Evolutionary conservation across 2,797 vertebrate genomes (phyloP).

Genomic region (Megaceryle alcyon): DNA sequence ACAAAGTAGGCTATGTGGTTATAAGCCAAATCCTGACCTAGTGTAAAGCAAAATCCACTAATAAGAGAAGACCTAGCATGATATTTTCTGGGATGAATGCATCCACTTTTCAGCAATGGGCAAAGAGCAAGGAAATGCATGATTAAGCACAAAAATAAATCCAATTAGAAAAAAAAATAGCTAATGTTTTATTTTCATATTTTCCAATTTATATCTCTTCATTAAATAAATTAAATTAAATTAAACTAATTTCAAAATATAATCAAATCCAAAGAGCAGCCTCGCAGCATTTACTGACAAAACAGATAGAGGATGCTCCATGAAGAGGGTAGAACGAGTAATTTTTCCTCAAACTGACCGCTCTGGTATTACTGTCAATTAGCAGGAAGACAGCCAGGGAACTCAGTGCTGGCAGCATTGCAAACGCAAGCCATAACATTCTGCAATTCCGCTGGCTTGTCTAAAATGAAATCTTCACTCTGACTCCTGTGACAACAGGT

Average conservation of each 20-base stretch:
- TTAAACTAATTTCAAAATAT: slow-evolving; percentile 13
- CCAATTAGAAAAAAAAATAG: background rate
- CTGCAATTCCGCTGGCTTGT: background rate
- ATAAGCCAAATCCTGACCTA: background rate
- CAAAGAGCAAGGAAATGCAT: slow-evolving; percentile 1
- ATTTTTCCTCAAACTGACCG: background rate
- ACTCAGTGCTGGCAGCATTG: background rate
- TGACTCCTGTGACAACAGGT: accelerated
- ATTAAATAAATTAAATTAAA: slow-evolving; percentile 23
- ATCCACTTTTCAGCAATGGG: background rate
- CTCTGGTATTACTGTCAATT: background rate
- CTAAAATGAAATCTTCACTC: background rate
- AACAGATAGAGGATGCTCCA: background rate
- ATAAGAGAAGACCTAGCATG: background rate
- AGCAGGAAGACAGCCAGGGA: background rate
- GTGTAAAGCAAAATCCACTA: background rate
- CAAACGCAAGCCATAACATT: background rate
- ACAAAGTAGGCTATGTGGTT: background rate
- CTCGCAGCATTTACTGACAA: background rate
- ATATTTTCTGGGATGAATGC: background rate
- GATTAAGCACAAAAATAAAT: slow-evolving; percentile 15
- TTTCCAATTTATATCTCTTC: slow-evolving; percentile 1
- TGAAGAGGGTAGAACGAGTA: background rate
- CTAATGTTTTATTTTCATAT: background rate
- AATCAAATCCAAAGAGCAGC: background rate